Conservation (phyloP, 2,888 invertebrate genomes). For the Choreutis nemorana region DNA sequence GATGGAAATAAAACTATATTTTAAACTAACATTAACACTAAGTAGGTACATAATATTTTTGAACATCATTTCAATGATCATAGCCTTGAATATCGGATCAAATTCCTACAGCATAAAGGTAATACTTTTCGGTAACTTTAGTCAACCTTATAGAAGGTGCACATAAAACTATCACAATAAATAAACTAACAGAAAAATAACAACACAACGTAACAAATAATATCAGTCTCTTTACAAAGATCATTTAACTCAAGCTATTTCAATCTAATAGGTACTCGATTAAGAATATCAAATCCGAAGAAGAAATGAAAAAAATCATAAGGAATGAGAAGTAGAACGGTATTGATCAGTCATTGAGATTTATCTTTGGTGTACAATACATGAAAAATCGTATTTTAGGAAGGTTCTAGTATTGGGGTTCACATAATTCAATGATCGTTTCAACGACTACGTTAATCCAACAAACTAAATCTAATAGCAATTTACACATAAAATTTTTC, state of each 20-base stretch:
- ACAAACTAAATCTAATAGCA: neutral
- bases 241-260: no score
- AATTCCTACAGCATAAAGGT: conserved; percentile 43
- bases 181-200: conserved; percentile 59
- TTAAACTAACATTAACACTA: no score
- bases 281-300: neutral
- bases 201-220: conserved; percentile 30
- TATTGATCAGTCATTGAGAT: conserved; percentile 27
- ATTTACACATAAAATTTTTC: conserved; percentile 25
- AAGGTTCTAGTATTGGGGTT: neutral
- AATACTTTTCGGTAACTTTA: conserved; percentile 65
- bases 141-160: conserved; percentile 38
- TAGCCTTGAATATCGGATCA: conserved; percentile 47
- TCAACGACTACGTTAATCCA: neutral
- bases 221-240: conserved; percentile 55
- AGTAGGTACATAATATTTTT: no score
- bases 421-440: neutral
- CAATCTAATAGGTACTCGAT: conserved; percentile 15
- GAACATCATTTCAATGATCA: conserved; percentile 30
- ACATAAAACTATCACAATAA: conserved; percentile 53
- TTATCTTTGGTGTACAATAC: conserved; percentile 32
- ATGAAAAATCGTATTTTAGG: neutral
- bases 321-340: conserved; percentile 5
- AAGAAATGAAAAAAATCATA: conserved; percentile 12
- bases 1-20: conserved; percentile 21